Conservation (phyloP, 2,113 vertebrate genomes). For the Lycocorax pyrrhopterus region DNA sequence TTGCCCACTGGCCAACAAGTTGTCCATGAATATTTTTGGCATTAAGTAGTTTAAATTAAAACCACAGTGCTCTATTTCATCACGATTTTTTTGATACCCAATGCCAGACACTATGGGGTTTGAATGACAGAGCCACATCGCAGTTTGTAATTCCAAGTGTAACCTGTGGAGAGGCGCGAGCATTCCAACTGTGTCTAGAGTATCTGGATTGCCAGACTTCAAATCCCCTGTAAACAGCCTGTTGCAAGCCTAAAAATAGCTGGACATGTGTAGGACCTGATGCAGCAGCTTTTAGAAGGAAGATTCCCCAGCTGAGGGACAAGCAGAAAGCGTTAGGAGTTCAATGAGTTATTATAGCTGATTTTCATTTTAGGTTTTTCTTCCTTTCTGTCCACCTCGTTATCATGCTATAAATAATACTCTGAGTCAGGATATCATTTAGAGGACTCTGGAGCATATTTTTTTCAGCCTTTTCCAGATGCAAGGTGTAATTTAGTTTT, state of each 20-base stretch:
- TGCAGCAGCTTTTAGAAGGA: conserved; percentile 47
- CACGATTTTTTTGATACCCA: conserved; percentile 9
- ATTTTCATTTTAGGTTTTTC: neutral
- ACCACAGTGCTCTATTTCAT: conserved; percentile 26
- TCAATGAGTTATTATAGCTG: neutral
- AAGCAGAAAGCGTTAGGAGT: neutral
- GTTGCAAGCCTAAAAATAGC: conserved; percentile 61
- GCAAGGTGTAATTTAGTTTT: neutral
- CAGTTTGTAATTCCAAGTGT: conserved; percentile 53
- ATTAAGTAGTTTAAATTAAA: conserved; percentile 37
- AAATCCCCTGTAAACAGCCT: conserved; percentile 62
- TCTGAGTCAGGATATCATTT: neutral
- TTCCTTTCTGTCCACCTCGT: neutral
- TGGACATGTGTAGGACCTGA: conserved; percentile 53
- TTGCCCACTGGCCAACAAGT: neutral
- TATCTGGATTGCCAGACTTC: conserved; percentile 64
- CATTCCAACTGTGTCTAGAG: conserved; percentile 65
- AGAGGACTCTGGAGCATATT: neutral
- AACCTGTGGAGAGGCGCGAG: conserved; percentile 26
- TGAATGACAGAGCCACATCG: conserved; percentile 63
- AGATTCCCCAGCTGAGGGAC: neutral
- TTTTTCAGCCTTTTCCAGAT: neutral
- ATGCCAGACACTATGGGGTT: conserved; percentile 23
- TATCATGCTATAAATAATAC: neutral
- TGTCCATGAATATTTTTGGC: conserved; percentile 8